Percentiles rank a stretch among this genome's conserved stretches.
phyloP scores from a whole-genome alignment of 1,140 invertebrate genomes.

The Lysiphlebus fabarum region DNA sequence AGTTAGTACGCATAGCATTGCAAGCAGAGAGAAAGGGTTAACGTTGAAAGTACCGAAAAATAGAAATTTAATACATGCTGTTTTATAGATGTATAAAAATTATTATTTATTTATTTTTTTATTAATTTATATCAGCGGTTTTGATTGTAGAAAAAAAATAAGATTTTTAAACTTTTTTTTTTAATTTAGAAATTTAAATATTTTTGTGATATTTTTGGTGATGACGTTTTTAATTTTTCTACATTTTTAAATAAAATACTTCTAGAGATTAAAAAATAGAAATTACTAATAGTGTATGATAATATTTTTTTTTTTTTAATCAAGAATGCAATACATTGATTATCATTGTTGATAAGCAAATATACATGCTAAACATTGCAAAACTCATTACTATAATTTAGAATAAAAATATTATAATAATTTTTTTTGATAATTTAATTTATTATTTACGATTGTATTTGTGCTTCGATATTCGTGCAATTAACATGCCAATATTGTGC shows the following conservation, averaged over 20 bases:
- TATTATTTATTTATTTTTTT: neutral
- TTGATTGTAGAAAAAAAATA: conserved; percentile 13
- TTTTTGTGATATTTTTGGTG: neutral
- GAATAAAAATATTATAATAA: conserved; percentile 13
- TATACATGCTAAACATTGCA: conserved; percentile 37
- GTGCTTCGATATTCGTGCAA: conserved; percentile 8
- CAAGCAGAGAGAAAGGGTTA: conserved; percentile 47
- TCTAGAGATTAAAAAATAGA: too few species aligned
- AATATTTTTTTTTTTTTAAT: conserved; percentile 17
- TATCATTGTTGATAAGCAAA: conserved; percentile 25
- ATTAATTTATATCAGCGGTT: neutral
- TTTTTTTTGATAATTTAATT: conserved; percentile 8
- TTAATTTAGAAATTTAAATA: neutral
- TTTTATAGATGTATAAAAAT: conserved; percentile 18
- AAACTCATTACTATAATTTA: conserved; percentile 18
- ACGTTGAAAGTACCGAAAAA: conserved; percentile 40
- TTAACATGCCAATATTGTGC: conserved; percentile 11
- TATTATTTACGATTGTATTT: conserved; percentile 6
- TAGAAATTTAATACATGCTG: conserved; percentile 27
- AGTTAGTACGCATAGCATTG: conserved; percentile 53
- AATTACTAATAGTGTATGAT: too few species aligned
- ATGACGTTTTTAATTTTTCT: neutral
- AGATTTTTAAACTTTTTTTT: neutral
- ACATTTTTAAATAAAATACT: too few species aligned
- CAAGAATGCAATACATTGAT: conserved; percentile 33